Evolutionary conservation across 2,113 vertebrate genomes (phyloP).

Genomic region (Toxotes chatareus): DNA sequence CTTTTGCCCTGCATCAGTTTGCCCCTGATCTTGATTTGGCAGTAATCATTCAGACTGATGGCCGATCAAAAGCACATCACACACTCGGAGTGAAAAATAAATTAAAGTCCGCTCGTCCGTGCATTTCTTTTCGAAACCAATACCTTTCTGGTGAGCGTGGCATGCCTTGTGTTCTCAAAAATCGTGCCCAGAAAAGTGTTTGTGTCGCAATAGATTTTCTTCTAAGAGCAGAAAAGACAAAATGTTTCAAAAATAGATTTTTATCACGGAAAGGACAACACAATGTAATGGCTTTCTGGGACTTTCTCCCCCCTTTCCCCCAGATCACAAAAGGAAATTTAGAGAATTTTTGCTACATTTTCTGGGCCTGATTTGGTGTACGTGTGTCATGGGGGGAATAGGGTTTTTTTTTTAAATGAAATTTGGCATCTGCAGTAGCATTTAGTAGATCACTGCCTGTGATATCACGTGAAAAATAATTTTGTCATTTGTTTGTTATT

Average conservation of each 20-base stretch:
- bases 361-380: neutral
- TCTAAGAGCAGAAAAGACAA: constrained; percentile 20
- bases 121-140: constrained; percentile 54
- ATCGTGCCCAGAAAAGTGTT: constrained; percentile 17
- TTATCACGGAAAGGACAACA: constrained; percentile 30
- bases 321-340: constrained; percentile 4
- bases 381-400: neutral
- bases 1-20: constrained; percentile 41
- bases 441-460: neutral
- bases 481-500: neutral
- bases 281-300: constrained; percentile 26
- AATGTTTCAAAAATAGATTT: constrained; percentile 38
- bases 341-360: constrained; percentile 19
- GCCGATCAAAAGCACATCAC: constrained; percentile 62
- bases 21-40: constrained; percentile 46
- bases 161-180: constrained; percentile 4
- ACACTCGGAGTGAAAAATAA: constrained; percentile 44
- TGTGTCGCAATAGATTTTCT: constrained; percentile 46
- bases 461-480: neutral
- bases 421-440: neutral
- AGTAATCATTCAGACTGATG: constrained; percentile 56
- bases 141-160: constrained; percentile 25
- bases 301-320: neutral
- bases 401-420: neutral
- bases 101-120: constrained; percentile 47